A percentile compares a stretch with the other conserved stretches of the same genome.
Conservation (phyloP, 2,113 vertebrate genomes). For the Salvelinus sp. region DNA sequence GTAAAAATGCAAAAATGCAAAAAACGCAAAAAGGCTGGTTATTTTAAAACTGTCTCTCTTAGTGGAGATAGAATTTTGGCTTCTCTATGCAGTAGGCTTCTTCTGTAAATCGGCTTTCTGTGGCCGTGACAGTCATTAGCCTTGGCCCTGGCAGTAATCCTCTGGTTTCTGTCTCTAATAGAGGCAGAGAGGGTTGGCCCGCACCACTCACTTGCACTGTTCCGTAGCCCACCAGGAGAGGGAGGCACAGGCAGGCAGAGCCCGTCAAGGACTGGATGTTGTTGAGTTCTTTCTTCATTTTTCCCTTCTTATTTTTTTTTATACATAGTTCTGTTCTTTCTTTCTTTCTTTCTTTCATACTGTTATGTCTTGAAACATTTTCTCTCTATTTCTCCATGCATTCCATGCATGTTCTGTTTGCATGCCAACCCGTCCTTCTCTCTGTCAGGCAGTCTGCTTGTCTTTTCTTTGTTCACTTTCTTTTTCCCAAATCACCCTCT, state of each 20-base stretch:
- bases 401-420: conserved; percentile 24
- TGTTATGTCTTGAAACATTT: not conserved
- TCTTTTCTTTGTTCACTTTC: not conserved
- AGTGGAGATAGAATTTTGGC: conserved; percentile 71
- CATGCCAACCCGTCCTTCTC: not conserved
- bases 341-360: not conserved
- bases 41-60: conserved; percentile 67
- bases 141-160: conserved; percentile 71
- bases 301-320: conserved; percentile 2
- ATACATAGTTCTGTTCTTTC: not conserved
- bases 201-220: conserved; percentile 31
- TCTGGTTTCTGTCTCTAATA: conserved; percentile 68
- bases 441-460: not conserved
- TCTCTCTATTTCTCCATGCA: conserved; percentile 25
- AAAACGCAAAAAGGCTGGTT: conserved; percentile 43
- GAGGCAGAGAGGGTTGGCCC: conserved; percentile 34
- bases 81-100: conserved; percentile 63
- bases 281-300: not conserved
- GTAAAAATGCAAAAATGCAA: conserved; percentile 15
- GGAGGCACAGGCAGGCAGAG: conserved; percentile 2
- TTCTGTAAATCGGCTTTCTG: conserved; percentile 73
- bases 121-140: conserved; percentile 74
- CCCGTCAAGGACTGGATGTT: not conserved
- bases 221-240: conserved; percentile 9
- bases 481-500: not conserved